phyloP scores from a whole-genome alignment of 1,140 invertebrate species.

The Homalodisca vitripennis region DNA sequence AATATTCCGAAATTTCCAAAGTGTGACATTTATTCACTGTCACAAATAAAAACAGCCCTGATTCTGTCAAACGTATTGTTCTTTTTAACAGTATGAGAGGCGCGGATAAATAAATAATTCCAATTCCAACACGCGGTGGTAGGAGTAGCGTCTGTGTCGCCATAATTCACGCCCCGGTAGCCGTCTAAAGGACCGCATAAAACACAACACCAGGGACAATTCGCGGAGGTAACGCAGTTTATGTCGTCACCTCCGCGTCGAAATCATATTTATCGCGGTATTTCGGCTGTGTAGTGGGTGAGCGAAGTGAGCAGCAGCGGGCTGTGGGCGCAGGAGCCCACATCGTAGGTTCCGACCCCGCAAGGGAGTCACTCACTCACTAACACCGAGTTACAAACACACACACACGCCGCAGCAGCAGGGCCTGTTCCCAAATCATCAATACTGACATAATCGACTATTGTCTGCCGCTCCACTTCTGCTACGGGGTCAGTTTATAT shows the following conservation, averaged over 20 bases:
- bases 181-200: not conserved
- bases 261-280: constrained; percentile 18
- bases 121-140: not conserved
- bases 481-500: too few relatives aligned
- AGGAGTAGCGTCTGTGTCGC: not conserved
- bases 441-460: constrained; percentile 22
- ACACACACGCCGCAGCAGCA: not conserved
- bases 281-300: not conserved
- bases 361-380: not conserved
- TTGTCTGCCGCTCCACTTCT: not conserved
- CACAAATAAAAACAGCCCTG: too few relatives aligned
- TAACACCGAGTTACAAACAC: not conserved
- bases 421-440: constrained; percentile 16
- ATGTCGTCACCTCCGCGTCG: constrained; percentile 6
- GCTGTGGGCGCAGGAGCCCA: not conserved
- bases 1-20: too few relatives aligned
- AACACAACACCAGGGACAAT: not conserved
- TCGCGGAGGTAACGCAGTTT: not conserved
- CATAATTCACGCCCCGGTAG: not conserved
- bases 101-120: not conserved
- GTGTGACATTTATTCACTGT: too few relatives aligned
- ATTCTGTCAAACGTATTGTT: too few relatives aligned
- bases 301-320: not conserved
- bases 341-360: not conserved
- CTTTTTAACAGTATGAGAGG: too few relatives aligned